Evolutionary conservation across 2,888 invertebrate genomes (phyloP).

Genomic region (Hypena proboscidalis): DNA sequence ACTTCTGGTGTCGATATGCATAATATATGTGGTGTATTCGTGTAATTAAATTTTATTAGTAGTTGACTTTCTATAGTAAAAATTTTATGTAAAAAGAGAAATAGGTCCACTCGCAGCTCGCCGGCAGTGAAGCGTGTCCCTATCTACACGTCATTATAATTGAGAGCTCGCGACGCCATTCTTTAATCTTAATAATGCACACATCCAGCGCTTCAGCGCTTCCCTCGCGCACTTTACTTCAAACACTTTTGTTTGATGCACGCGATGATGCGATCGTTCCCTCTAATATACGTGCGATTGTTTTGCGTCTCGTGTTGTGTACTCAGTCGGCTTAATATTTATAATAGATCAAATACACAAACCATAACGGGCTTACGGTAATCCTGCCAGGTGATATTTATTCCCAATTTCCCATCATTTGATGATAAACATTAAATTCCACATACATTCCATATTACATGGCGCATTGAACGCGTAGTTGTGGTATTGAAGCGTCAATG

Average conservation of each 20-base stretch:
- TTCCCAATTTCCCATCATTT: background rate
- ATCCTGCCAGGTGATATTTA: constrained; percentile 2
- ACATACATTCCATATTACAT: constrained; percentile 4
- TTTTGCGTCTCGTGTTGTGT: constrained; percentile 1
- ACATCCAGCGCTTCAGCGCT: constrained; percentile 3
- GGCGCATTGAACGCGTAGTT: background rate
- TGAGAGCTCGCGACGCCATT: constrained; percentile 24
- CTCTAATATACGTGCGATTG: background rate
- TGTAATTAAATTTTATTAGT: too few species aligned
- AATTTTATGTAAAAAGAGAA: too few species aligned
- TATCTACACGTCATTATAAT: constrained; percentile 15
- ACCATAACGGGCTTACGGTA: constrained; percentile 2
- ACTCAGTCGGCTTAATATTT: background rate
- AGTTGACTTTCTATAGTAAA: too few species aligned
- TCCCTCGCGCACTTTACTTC: constrained; percentile 1
- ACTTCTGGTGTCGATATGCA: too few species aligned
- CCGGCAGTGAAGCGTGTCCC: constrained; percentile 4
- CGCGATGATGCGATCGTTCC: background rate
- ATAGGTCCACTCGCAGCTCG: background rate
- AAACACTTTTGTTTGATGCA: constrained; percentile 5
- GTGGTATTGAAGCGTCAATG: constrained; percentile 8
- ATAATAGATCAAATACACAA: background rate
- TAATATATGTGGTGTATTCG: too few species aligned
- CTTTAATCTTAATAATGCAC: constrained; percentile 44
- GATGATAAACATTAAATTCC: constrained; percentile 1